A percentile compares a stretch with the other conserved stretches of the same genome.
phyloP scores from a whole-genome alignment of 2,888 invertebrate species.

The Cinara cedri region DNA sequence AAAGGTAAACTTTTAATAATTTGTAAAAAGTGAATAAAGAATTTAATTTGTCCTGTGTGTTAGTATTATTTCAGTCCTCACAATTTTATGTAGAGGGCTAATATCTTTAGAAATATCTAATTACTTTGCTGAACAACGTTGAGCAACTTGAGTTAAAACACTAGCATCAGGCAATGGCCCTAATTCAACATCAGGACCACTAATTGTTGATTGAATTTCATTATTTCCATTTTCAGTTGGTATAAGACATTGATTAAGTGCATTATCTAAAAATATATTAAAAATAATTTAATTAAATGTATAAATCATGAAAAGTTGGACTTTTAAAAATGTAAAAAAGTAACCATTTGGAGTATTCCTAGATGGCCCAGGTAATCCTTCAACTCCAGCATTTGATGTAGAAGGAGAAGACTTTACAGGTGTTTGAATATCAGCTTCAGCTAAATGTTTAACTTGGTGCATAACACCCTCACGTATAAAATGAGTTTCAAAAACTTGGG shows the following conservation, averaged over 20 bases:
- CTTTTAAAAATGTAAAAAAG: neutral
- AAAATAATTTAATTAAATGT: slow-evolving; percentile 8
- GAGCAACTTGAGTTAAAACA: slow-evolving; percentile 50
- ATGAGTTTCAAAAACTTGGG: slow-evolving; percentile 92
- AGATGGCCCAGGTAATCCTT: slow-evolving; percentile 52
- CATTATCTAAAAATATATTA: neutral
- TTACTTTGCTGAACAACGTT: slow-evolving; percentile 42
- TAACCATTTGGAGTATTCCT: slow-evolving; percentile 38
- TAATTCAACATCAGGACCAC: slow-evolving; percentile 18
- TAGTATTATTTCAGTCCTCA: too few relatives aligned
- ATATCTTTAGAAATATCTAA: too few relatives aligned
- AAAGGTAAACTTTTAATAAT: too few relatives aligned
- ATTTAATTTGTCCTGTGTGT: too few relatives aligned
- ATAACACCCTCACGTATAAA: slow-evolving; percentile 96
- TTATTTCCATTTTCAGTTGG: slow-evolving; percentile 35
- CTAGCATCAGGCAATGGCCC: slow-evolving; percentile 18
- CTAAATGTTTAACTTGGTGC: slow-evolving; percentile 75
- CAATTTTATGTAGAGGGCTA: too few relatives aligned
- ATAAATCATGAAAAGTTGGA: neutral
- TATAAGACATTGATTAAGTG: slow-evolving; percentile 6
- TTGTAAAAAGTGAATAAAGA: too few relatives aligned
- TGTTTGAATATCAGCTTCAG: slow-evolving; percentile 59
- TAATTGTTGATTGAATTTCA: slow-evolving; percentile 29
- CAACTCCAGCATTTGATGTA: slow-evolving; percentile 36
- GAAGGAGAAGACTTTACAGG: slow-evolving; percentile 38